These are phyloP conservation scores for Micronycteris hirsuta DNA, from an alignment of 2,113 vertebrate species.

Conservation along the genomic window DNA sequence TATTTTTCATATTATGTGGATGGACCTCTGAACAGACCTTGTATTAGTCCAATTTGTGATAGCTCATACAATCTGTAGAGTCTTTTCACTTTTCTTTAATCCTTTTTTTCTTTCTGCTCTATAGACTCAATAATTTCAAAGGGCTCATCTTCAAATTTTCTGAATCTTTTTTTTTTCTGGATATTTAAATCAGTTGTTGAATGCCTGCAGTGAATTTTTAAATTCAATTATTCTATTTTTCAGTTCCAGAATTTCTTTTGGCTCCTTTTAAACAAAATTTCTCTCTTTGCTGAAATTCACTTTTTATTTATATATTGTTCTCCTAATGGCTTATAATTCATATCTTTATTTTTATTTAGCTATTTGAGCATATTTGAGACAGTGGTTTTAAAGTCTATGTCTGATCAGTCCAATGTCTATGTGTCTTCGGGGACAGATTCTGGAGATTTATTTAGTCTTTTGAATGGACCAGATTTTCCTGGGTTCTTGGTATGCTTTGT, in stretches of 20 bases:
- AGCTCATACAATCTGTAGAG: background rate
- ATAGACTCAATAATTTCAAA: background rate
- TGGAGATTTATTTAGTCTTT: background rate
- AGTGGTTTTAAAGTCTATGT: background rate
- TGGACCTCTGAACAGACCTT: too few relatives aligned
- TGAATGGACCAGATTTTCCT: background rate
- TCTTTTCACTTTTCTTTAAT: background rate
- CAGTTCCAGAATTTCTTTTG: background rate
- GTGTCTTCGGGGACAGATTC: background rate
- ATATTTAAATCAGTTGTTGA: background rate
- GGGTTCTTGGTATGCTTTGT: background rate
- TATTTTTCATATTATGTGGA: too few relatives aligned
- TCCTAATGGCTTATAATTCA: background rate
- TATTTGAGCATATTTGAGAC: background rate
- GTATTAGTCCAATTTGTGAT: background rate
- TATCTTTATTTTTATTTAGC: background rate
- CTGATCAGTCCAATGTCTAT: background rate
- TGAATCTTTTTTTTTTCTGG: background rate
- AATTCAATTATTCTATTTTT: background rate
- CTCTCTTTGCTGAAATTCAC: background rate
- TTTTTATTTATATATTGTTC: background rate
- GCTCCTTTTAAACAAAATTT: background rate
- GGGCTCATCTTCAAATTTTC: background rate
- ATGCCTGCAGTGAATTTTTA: background rate
- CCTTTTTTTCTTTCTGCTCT: background rate